Evolutionary conservation across 2,113 vertebrate species (phyloP), one percentile per base, ranked within the genome.

Genomic region (Nansenia antarctica): DNA sequence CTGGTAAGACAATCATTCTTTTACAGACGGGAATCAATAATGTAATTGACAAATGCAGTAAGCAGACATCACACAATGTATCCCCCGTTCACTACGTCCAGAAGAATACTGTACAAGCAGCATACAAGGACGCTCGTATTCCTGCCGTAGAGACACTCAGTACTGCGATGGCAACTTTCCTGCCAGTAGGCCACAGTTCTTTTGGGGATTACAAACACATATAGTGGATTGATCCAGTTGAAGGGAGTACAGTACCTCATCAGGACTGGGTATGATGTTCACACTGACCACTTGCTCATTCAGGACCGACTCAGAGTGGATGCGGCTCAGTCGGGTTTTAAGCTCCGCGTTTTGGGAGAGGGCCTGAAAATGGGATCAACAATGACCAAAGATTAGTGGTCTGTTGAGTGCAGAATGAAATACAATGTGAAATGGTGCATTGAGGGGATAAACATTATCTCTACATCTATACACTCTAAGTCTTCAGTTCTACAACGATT

Each of bases 211-310:
- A 54, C 3, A 34, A 55, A 11, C 22, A 34, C n/a, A 14, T 32
- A 5, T 8, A 18, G 7, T 20, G 9, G n/a, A 27, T 58, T n/a
- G n/a, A 32, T 22, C n/a, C 20, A 3, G 31, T 14, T n/a, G n/a
- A 60, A 59, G 30, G 15, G 57, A 27, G 12, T 9, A 3, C 1
- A 20, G n/a, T 93, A 99, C 98, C 96, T 99, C 96, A 78, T 99
- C 95, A 73, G 96, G 94, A 70, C 95, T 98, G 91, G 95, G 93
- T 83, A 99, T 98, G 93, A 99, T 96, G 94, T 98, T 99, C 89
- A 99, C 96, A 90, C 95, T 98, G 92, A 98, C 95, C 89, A 96
- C 95, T 91, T 98, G 95, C 86, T 99, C 97, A 75, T 92, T 95
- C 88, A 99, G 93, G 87, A 96, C 92, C 66, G 98, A 98, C 78